These are phyloP conservation scores for Hymenochirus boettgeri DNA, from an alignment of 2,113 vertebrate species.

Conservation along the genomic window DNA sequence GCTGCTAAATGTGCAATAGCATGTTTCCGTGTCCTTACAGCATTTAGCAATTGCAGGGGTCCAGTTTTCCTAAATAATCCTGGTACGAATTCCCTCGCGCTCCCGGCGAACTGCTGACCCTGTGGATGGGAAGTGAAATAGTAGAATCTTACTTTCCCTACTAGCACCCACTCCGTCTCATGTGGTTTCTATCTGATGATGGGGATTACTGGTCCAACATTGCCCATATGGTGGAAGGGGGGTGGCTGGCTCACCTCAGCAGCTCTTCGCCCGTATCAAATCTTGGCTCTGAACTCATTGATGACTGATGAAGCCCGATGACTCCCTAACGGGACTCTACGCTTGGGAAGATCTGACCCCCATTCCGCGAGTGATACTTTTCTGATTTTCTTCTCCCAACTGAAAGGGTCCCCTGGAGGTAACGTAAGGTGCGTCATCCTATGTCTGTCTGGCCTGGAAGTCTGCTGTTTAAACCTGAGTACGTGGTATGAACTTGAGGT, in stretches of 20 bases:
- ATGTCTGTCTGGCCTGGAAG: conserved; percentile 58
- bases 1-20: too few relatives aligned
- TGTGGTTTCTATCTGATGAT: too few relatives aligned
- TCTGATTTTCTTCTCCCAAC: conserved; percentile 92
- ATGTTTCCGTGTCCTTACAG: conserved; percentile 68
- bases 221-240: too few relatives aligned
- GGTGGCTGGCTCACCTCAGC: conserved; percentile 86
- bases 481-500: conserved; percentile 23
- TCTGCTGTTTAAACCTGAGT: conserved; percentile 19
- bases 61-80: conserved; percentile 83
- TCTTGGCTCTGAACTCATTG: conserved; percentile 86
- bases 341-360: conserved; percentile 81
- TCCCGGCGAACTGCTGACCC: conserved; percentile 76
- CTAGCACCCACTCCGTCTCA: too few relatives aligned
- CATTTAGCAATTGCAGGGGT: conserved; percentile 82
- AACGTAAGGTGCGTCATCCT: conserved; percentile 80
- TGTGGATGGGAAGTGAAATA: too few relatives aligned
- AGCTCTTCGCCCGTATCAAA: conserved; percentile 74
- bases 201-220: too few relatives aligned
- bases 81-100: conserved; percentile 70
- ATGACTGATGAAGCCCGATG: conserved; percentile 84
- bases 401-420: conserved; percentile 81
- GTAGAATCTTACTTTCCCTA: too few relatives aligned
- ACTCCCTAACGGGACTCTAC: conserved; percentile 82
- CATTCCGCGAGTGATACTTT: conserved; percentile 70